Conservation (phyloP, 2,113 vertebrate species). For the mouse (Mus musculus) region GRCm39 chr10:76719001-76719500, state of each 20-base stretch:
- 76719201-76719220: background rate
- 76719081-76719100: slow-evolving; percentile 69
- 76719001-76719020: background rate
- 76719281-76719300: background rate
- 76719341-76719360: background rate
- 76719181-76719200: background rate
- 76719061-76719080: slow-evolving; percentile 23
- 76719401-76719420: background rate
- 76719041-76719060: background rate
- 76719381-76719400: background rate
- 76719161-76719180: slow-evolving; percentile 25
- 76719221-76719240: background rate
- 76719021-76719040: background rate
- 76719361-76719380: background rate
- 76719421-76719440: background rate
- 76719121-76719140: slow-evolving; percentile 21
- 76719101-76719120: slow-evolving; percentile 43
- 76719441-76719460: background rate
- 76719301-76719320: too few relatives aligned
- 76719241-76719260: background rate
- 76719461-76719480: background rate
- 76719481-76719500: background rate
- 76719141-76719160: slow-evolving; percentile 35
- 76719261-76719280: background rate
- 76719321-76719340: background rate